Conservation (phyloP, 2,888 invertebrate genomes). For the Aphidoletes aphidimyza region DNA sequence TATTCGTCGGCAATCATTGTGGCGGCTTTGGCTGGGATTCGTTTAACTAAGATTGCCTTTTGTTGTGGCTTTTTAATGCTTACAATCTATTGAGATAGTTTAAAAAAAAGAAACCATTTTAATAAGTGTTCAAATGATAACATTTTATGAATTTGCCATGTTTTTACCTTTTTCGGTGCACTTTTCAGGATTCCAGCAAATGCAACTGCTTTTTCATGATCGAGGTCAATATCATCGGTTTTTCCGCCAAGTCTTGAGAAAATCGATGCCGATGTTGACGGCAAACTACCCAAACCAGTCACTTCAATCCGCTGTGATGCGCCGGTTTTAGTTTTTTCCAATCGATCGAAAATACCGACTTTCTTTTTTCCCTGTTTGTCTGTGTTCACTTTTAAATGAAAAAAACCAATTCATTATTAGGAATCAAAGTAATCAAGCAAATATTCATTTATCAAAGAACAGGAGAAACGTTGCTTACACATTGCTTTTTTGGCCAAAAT, state of each 20-base stretch:
- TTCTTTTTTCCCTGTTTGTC: slow-evolving; percentile 57
- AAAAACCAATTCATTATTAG: no score
- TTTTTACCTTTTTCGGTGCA: slow-evolving; percentile 58
- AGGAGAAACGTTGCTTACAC: slow-evolving; percentile 59
- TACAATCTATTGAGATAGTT: no score
- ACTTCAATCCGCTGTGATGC: slow-evolving; percentile 59
- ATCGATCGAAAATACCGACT: slow-evolving; percentile 63
- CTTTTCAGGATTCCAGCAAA: slow-evolving; percentile 63
- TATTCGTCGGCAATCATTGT: slow-evolving; percentile 60
- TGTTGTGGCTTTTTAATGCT: slow-evolving; percentile 61
- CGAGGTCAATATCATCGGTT: slow-evolving; percentile 57
- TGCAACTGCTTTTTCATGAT: background rate
- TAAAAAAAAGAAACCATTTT: slow-evolving; percentile 57
- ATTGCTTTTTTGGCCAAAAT: slow-evolving; percentile 65
- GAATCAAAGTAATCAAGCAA: background rate
- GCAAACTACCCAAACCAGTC: slow-evolving; percentile 59
- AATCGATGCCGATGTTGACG: slow-evolving; percentile 60
- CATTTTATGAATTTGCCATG: no score
- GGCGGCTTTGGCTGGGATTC: slow-evolving; percentile 64
- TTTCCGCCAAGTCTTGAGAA: slow-evolving; percentile 65
- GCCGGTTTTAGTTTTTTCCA: slow-evolving; percentile 56
- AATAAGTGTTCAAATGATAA: background rate
- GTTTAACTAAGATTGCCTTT: slow-evolving; percentile 65
- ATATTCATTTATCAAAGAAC: background rate
- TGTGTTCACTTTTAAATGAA: slow-evolving; percentile 45